Percentiles rank a stretch among this genome's conserved stretches.
These are phyloP conservation scores for Lepidostoma basale DNA, from an alignment of 1,140 invertebrate species.

Conservation along the genomic window DNA sequence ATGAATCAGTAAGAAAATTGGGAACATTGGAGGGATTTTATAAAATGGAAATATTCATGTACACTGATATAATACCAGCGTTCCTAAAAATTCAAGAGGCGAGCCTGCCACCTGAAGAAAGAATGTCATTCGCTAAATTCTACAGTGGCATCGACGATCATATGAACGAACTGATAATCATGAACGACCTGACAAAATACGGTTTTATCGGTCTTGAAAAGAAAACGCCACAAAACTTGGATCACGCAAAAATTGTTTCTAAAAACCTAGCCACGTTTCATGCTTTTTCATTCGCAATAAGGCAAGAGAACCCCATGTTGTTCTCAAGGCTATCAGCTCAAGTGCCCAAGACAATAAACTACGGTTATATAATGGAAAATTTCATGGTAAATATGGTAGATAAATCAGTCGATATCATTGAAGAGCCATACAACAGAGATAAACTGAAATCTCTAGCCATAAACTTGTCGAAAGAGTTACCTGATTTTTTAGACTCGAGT, in stretches of 20 bases:
- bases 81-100: conserved; percentile 21
- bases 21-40: neutral
- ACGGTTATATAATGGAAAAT: neutral
- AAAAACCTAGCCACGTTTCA: conserved; percentile 63
- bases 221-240: conserved; percentile 56
- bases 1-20: neutral
- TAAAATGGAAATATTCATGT: conserved; percentile 26
- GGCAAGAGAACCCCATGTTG: neutral
- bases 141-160: conserved; percentile 44
- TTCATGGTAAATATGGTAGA: neutral
- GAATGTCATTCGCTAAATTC: conserved; percentile 1
- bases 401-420: neutral
- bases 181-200: conserved; percentile 61
- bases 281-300: conserved; percentile 49
- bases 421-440: neutral
- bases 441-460: conserved; percentile 7
- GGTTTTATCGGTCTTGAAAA: conserved; percentile 63
- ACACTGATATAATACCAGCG: conserved; percentile 16
- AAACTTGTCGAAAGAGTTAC: neutral
- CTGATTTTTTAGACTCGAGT: neutral
- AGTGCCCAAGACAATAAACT: neutral
- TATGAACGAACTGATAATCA: conserved; percentile 52
- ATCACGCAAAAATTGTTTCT: conserved; percentile 56
- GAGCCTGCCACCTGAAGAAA: neutral
- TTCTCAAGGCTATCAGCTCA: conserved; percentile 11